Base-by-base conservation (phyloP, 2,797 vertebrate species). In the Chrosomus eos region DNA sequence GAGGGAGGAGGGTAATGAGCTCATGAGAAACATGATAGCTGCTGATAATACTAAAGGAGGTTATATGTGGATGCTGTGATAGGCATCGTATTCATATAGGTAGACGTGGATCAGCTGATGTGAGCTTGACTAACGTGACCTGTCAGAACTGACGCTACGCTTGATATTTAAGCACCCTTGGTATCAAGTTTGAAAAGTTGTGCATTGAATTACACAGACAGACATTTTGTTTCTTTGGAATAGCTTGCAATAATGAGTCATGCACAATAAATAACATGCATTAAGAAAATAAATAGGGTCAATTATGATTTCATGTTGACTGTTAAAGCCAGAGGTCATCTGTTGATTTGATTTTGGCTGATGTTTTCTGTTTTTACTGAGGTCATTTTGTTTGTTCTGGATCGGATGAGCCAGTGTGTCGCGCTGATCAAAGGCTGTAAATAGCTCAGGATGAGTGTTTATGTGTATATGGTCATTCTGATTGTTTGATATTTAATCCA, bases 281-380 rank as follows among this genome's bases (percentile, higher is more conserved):
- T 26, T 19, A 7, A 26, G 64, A 53, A 80, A 68, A 67, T 66
- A 51, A 23, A 66, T 33, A 51, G 26, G 62, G 13, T 67, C 28
- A 51, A 31, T 31, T 48, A 28, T 45, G 28, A 67, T 80, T 67
- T 67, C 7, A 53, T 70, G 79, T 40, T 71, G 79, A 81, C 33
- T 58, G 67, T 87, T 68, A 76, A 88, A 86, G 74, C 75, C 66
- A 81, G 84, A 80, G 53, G 73, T 73, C 62, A 75, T 55, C 43
- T 68, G 62, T 72, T 89, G 78, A 88, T 90, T 88, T 87, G 76
- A 88, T 73, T 87, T 89, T 90, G 90, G 87, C 86, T 81, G 80
- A 83, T 60, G 77, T 40, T 80, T 62, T 86, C 31, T 67, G 81
- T 83, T 72, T 76, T 80, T 60, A 43, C 55, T 79, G 75, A 86